phyloP scores from a whole-genome alignment of 2,113 vertebrate genomes.

The Sphyrna mokarran region DNA sequence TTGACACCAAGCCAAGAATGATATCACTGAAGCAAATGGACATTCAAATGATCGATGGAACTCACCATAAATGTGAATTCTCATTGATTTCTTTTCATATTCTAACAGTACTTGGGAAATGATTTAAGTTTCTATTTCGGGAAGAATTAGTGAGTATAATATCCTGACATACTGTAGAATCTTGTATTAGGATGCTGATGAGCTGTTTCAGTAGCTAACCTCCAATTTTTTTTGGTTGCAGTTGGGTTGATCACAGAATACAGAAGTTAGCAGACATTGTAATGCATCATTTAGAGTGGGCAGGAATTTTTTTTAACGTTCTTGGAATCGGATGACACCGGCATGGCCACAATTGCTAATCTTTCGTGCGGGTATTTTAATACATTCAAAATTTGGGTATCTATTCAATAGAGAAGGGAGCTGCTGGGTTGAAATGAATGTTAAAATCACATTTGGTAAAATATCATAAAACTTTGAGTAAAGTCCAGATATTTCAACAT shows the following conservation, averaged over 20 bases:
- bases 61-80: background rate
- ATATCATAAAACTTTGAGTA: background rate
- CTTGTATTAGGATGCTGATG: background rate
- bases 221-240: background rate
- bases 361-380: background rate
- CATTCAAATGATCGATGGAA: background rate
- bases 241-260: background rate
- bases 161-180: background rate
- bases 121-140: background rate
- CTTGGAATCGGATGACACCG: background rate
- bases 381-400: background rate
- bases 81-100: too few relatives aligned
- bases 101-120: too few relatives aligned
- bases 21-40: background rate
- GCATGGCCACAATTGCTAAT: background rate
- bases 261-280: background rate
- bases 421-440: background rate
- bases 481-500: background rate
- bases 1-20: constrained; percentile 11
- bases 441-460: background rate
- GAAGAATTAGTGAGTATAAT: background rate
- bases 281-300: background rate
- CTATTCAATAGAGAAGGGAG: background rate
- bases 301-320: background rate
- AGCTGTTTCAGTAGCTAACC: background rate